Conservation (phyloP, 2,888 invertebrate species). For the Metopia argyrocephala region DNA sequence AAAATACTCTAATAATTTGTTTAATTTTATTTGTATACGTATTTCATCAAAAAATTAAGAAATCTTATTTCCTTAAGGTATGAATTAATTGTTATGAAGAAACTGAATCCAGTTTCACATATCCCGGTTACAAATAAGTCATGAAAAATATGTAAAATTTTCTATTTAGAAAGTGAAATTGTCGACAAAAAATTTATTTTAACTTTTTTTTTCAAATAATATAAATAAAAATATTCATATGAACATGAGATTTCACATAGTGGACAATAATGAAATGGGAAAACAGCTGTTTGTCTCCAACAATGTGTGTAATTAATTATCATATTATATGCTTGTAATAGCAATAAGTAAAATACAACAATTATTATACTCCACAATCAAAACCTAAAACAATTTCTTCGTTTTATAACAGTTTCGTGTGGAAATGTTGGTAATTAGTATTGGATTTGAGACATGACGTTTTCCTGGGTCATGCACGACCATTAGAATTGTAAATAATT, state of each 20-base stretch:
- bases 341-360: not conserved
- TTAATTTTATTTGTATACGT: no score
- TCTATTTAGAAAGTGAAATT: no score
- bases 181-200: no score
- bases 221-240: slow-evolving; percentile 28
- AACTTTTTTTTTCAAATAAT: not conserved
- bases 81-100: no score
- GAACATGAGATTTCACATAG: slow-evolving; percentile 30
- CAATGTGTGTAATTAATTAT: slow-evolving; percentile 52
- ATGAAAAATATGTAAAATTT: no score
- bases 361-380: not conserved
- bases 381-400: slow-evolving; percentile 7
- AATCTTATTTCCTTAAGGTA: no score
- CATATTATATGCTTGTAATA: not conserved
- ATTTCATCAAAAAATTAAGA: no score
- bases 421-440: slow-evolving; percentile 35
- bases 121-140: no score
- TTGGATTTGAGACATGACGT: slow-evolving; percentile 27
- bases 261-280: slow-evolving; percentile 34
- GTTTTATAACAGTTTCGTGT: slow-evolving; percentile 39
- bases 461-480: slow-evolving; percentile 42
- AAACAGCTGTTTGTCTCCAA: slow-evolving; percentile 22
- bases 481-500: slow-evolving; percentile 8
- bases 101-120: no score
- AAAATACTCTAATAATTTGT: no score